Evolutionary conservation across 1,140 invertebrate genomes (phyloP), one percentile per base, ranked within the genome.

Genomic region (Arion vulgaris): DNA sequence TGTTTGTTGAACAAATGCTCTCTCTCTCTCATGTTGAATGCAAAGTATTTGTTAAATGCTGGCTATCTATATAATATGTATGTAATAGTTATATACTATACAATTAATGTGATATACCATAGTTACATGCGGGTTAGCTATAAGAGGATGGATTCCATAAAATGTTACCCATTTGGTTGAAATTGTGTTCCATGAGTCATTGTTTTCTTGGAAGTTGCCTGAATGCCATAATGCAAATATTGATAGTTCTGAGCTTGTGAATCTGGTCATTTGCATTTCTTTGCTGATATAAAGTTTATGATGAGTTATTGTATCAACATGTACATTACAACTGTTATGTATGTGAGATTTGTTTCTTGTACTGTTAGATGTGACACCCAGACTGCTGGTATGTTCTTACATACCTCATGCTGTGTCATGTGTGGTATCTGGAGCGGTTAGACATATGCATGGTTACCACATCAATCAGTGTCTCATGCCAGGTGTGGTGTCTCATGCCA

Each of bases 121-220:
- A 36, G 45, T 81, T 86, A 78, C 80, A 88, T 86, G 86, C 85
- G 85, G 89, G 88, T 86, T 88, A 85, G 74, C 62, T 45, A 34
- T 13, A 23, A 76, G 72, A 32, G 57, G 26, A 41, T 76, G 36
- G 38, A 36, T 17, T 53, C 28, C 80, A 34, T 34, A 34, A 32
- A 39, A 41, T 39, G 34, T 23, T 19, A 36, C 13, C 26, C 75
- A 5, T 36, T 13, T 68, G n/a, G 1, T 72, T 82, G 57, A 32
- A 19, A n/a, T 26, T 66, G 81, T 75, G 51, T 49, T 74, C 39
- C 69, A 73, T 15, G 15, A 71, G 69, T n/a, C 49, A 38, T n/a
- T 49, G 17, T 49, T 81, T 73, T 38, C 71, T 34, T 68, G 7
- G 80, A 19, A n/a, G 51, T 15, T 57, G 15, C 26, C 26, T 26